Conservation (phyloP, 1,140 invertebrate species). For the Agrilus planipennis region DNA sequence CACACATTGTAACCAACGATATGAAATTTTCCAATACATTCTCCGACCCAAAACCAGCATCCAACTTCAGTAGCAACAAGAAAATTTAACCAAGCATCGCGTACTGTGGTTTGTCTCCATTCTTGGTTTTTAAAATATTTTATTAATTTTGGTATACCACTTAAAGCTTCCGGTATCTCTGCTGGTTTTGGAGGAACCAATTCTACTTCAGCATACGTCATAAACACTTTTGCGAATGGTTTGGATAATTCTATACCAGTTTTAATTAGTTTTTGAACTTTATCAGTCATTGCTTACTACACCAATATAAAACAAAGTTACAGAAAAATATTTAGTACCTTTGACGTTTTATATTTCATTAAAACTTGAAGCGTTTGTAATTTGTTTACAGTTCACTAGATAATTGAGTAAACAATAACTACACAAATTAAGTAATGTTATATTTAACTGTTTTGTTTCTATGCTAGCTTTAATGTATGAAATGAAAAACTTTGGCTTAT, state of each 20-base stretch:
- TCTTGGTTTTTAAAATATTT: constrained; percentile 38
- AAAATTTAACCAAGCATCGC: constrained; percentile 62
- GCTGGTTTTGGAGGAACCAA: constrained; percentile 52
- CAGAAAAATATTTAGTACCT: no score
- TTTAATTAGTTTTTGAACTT: constrained; percentile 16
- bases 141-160: constrained; percentile 43
- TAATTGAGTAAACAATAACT: no score
- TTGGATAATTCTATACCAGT: constrained; percentile 32
- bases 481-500: no score
- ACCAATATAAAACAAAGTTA: no score
- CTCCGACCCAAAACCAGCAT: constrained; percentile 71
- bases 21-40: constrained; percentile 62
- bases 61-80: constrained; percentile 56
- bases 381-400: no score
- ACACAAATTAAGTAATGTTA: no score
- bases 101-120: constrained; percentile 53
- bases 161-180: constrained; percentile 48
- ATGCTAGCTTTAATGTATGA: no score
- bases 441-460: no score
- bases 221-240: constrained; percentile 43
- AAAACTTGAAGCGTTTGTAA: no score
- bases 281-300: no score
- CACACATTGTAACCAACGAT: constrained; percentile 61
- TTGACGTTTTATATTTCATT: no score
- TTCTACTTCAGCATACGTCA: constrained; percentile 62